Percentiles rank a stretch among this genome's conserved stretches.
phyloP scores from a whole-genome alignment of 2,113 vertebrate species.

The Oryzias celebensis region DNA sequence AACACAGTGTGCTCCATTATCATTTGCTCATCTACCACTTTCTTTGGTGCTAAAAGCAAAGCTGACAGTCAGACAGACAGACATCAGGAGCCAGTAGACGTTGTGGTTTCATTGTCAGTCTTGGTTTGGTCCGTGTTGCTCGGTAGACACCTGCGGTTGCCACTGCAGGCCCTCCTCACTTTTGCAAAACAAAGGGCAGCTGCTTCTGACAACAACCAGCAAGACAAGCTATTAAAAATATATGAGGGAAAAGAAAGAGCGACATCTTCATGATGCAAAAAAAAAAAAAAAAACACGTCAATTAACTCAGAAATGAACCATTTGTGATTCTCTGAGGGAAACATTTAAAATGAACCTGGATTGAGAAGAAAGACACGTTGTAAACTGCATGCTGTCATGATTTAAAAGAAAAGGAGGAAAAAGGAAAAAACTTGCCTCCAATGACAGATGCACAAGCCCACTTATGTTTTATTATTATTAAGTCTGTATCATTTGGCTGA shows the following conservation, averaged over 20 bases:
- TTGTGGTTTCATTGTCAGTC: constrained; percentile 28
- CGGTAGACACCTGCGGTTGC: constrained; percentile 45
- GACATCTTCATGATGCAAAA: too few relatives aligned
- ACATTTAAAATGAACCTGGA: too few relatives aligned
- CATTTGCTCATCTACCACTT: constrained; percentile 9
- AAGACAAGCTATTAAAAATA: not conserved
- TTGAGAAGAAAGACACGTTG: too few relatives aligned
- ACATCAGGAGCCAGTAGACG: constrained; percentile 8
- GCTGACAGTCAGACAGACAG: not conserved
- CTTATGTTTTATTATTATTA: too few relatives aligned
- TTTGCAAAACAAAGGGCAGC: constrained; percentile 9
- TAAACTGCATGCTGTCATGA: too few relatives aligned
- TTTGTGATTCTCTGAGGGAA: too few relatives aligned
- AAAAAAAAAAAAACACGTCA: too few relatives aligned
- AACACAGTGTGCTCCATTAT: not conserved
- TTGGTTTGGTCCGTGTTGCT: constrained; percentile 24
- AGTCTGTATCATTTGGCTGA: too few relatives aligned
- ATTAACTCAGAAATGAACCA: too few relatives aligned
- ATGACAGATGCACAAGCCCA: too few relatives aligned
- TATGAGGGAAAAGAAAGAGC: not conserved
- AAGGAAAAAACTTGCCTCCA: too few relatives aligned
- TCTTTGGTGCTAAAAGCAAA: not conserved
- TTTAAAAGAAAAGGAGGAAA: too few relatives aligned
- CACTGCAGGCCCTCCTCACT: constrained; percentile 23
- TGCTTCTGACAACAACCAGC: not conserved